Evolutionary conservation across 2,797 vertebrate genomes (phyloP), one percentile per base, ranked within the genome.

Genomic region (Scleropages formosus): DNA sequence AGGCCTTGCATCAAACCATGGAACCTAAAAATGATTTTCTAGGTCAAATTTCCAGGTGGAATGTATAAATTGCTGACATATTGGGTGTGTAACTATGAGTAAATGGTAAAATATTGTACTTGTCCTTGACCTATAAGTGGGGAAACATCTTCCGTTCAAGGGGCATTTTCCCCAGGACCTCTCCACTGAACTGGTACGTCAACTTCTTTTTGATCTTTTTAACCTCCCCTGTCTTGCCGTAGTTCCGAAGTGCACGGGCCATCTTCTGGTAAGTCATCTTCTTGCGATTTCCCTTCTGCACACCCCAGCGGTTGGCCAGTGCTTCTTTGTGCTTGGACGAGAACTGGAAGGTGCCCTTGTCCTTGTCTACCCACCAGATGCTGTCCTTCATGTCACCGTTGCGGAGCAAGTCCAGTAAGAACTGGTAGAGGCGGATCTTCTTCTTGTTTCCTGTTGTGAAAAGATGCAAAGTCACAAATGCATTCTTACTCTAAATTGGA

Each of bases 221-320:
- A 78, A 99, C 98, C 86, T 99, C 97, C n/a, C 98, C 98, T 0
- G 98, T 99, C 91, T 99, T 98, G 88, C 98, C 96, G 0, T 99
- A 99, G 91, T 99, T 99, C 88, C 98, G 94, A 85, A 99, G 86
- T 3, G 98, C 98, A 7, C 98, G 92, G 4, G 98, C 98, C 98
- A 99, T 99, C 89, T 99, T 99, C 91, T 99, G 98, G 82, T 99
- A 99, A 82, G 98, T 99, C 98, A 99, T 99, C 89, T 98, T 98
- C 89, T 98, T 99, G 80, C 98, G 96, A 84, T 99, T 99, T 81
- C 98, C 98, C 80, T 99, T 99, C 90, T 98, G 96, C 85, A 97
- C 89, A 76, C 98, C 98, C 98, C 98, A 99, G 84, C 96, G 96
- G 78, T 98, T 90, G 0, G 98, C 98, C 27, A 99, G 81, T 3